These are phyloP conservation scores for Parapsyche elsis DNA, from an alignment of 1,140 invertebrate species.

Conservation along the genomic window DNA sequence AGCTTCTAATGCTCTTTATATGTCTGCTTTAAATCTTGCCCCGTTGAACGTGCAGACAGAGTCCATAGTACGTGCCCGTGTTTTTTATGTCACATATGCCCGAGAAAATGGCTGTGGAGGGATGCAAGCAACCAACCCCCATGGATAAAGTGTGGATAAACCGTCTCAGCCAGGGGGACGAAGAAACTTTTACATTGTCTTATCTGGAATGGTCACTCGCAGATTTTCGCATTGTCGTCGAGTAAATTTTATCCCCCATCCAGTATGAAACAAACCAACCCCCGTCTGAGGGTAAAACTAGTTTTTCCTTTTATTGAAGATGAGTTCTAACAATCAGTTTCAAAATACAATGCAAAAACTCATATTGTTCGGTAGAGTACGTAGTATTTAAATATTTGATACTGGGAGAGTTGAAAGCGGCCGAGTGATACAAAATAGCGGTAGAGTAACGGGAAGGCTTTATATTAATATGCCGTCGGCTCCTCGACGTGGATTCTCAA, in stretches of 20 bases:
- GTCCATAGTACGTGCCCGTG: constrained; percentile 10
- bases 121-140: too few species aligned
- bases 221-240: constrained; percentile 12
- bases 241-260: not conserved
- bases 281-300: not conserved
- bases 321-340: too few species aligned
- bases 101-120: constrained; percentile 15
- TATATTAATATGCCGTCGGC: constrained; percentile 18
- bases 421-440: constrained; percentile 1
- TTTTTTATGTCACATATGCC: constrained; percentile 37
- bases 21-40: constrained; percentile 43
- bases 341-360: too few species aligned
- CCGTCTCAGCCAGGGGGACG: not conserved
- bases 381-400: too few species aligned
- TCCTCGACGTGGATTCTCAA: constrained; percentile 3
- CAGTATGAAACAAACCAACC: not conserved
- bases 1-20: constrained; percentile 38
- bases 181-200: constrained; percentile 15
- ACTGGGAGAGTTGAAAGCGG: too few species aligned
- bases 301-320: too few species aligned
- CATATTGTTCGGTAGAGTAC: too few species aligned
- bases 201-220: constrained; percentile 24
- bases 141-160: constrained; percentile 29
- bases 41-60: constrained; percentile 25
- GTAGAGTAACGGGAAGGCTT: not conserved